Percentiles rank a stretch among this genome's conserved stretches.
These are phyloP conservation scores for Salmo trutta DNA, from an alignment of 2,797 vertebrate species.

Conservation along the genomic window DNA sequence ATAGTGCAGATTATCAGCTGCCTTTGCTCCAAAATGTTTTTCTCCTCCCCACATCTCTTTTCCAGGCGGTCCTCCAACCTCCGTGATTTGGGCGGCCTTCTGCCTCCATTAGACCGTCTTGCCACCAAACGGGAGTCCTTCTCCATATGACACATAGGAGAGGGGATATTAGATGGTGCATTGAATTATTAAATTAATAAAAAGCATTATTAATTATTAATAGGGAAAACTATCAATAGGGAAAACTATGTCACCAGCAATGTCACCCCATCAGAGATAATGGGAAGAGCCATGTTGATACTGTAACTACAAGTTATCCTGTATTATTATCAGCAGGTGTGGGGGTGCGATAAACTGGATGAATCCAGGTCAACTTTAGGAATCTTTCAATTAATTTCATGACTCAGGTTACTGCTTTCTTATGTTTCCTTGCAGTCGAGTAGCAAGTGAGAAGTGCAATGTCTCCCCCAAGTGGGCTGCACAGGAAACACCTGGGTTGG, in stretches of 20 bases:
- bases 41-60: not conserved
- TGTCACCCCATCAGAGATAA: not conserved
- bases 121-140: not conserved
- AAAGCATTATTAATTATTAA: not conserved
- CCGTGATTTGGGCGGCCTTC: not conserved
- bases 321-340: not conserved
- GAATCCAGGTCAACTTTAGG: not conserved
- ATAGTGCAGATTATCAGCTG: constrained; percentile 5
- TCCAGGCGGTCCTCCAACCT: constrained; percentile 3
- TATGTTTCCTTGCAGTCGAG: not conserved
- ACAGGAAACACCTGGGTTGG: not conserved
- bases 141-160: not conserved
- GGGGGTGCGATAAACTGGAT: not conserved
- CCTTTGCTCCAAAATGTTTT: not conserved
- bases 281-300: not conserved
- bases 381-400: not conserved
- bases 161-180: not conserved
- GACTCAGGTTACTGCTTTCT: not conserved
- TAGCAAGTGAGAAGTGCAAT: not conserved
- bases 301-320: not conserved
- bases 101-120: not conserved
- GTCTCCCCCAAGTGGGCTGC: not conserved
- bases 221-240: too few relatives aligned
- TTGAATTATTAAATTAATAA: not conserved
- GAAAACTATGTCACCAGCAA: not conserved